Evolutionary conservation across 1,140 invertebrate genomes (phyloP).

Genomic region (Caenorhabditis latens): DNA sequence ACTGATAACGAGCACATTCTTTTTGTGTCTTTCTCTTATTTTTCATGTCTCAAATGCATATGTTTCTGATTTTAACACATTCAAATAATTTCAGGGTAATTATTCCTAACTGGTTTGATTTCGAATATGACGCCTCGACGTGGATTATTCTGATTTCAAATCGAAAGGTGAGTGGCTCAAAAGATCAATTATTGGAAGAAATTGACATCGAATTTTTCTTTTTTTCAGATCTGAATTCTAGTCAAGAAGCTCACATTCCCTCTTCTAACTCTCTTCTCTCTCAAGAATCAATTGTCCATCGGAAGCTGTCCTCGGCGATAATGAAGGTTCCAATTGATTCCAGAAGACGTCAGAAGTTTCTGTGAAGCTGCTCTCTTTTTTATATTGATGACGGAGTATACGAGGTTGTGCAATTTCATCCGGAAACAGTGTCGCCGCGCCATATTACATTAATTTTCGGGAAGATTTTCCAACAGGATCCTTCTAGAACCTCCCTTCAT

Average conservation of each 20-base stretch:
- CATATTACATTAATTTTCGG: conserved; percentile 53
- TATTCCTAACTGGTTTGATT: background rate
- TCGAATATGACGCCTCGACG: background rate
- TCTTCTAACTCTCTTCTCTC: background rate
- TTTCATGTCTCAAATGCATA: background rate
- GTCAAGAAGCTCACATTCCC: conserved; percentile 21
- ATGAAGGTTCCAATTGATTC: background rate
- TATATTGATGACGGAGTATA: conserved; percentile 11
- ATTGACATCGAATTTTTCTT: background rate
- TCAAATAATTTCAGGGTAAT: conserved; percentile 1
- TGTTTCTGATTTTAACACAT: background rate
- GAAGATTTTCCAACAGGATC: background rate
- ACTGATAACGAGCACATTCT: background rate
- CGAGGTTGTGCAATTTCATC: background rate
- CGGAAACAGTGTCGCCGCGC: conserved; percentile 51
- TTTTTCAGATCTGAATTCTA: conserved; percentile 15
- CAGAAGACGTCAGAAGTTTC: background rate
- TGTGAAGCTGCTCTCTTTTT: conserved; percentile 7
- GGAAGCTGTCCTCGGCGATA: conserved; percentile 17
- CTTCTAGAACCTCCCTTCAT: background rate
- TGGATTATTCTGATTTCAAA: background rate
- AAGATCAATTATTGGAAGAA: too few species aligned
- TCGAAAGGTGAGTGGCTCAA: too few species aligned
- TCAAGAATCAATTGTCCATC: background rate
- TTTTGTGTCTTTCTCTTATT: background rate